Evolutionary conservation across 2,888 invertebrate species (phyloP), one percentile per base, ranked within the genome.

Genomic region (Tipula confusa): DNA sequence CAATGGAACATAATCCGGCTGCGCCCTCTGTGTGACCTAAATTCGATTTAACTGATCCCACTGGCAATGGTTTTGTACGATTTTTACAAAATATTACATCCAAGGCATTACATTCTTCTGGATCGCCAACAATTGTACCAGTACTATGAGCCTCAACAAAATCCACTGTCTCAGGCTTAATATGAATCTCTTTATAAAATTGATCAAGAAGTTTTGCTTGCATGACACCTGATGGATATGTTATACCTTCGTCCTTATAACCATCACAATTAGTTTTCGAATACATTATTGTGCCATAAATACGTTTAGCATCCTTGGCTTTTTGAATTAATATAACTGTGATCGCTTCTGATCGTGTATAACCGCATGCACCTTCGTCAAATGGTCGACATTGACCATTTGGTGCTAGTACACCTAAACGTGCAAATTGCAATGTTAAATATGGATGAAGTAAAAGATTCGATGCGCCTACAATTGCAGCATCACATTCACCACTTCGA

Each of bases 41-140:
- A 89, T 98, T 98, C 0, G 97, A 97, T 88, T 98, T 98, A 36
- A 97, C 93, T 0, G 98, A 96, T 1, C 98, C 98, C 84, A 98
- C 95, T 82, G 93, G 89, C 0, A 98, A 91, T 0, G 98, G 95
- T 0, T 92, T 93, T 0, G 91, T 92, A n/a, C 97, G 92, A 28
- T 93, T 93, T 3, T 92, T 91, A 87, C 95, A 95, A 88, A 97
- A 93, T 36, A 95, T 92, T 86, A 94, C 93, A 82, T 95, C 94
- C 83, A 98, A 93, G 0, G 96, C 95, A 86, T 93, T 91, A 84
- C 97, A 91, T 89, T 98, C 98, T 88, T 97, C 97, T 0, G 98
- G 97, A 90, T 98, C 98, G 18, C 98, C 97, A 1, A 96, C 94
- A 85, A 90, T 91, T 0, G 95, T 95, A 0, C 95, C 95, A 84